Evolutionary conservation across 2,888 invertebrate species (phyloP).

Genomic region (Craniophora ligustri): DNA sequence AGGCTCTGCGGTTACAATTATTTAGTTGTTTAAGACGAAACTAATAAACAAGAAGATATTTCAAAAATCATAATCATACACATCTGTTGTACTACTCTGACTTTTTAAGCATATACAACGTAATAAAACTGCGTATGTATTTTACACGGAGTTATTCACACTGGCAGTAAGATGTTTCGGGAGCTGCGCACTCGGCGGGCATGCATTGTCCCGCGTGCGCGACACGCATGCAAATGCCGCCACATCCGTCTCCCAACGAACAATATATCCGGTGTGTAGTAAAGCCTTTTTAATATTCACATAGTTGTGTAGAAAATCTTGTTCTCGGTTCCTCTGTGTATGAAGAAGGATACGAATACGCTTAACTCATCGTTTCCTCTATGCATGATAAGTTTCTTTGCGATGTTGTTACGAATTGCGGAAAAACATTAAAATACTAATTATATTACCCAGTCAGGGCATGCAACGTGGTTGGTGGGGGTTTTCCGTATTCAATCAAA

Average conservation of each 20-base stretch:
- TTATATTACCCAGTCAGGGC: background rate
- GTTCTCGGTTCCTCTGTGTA: conserved; percentile 15
- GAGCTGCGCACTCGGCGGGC: conserved; percentile 35
- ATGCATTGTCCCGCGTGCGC: conserved; percentile 60
- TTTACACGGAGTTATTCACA: conserved; percentile 36
- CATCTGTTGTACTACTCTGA: no score
- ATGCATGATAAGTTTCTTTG: background rate
- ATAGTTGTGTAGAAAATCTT: conserved; percentile 38
- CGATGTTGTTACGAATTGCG: background rate
- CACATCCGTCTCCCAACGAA: conserved; percentile 82
- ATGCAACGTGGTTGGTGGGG: no score
- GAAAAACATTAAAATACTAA: conserved; percentile 11
- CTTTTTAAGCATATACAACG: no score
- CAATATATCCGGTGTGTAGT: conserved; percentile 77
- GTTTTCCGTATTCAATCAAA: background rate
- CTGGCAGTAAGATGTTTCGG: conserved; percentile 47
- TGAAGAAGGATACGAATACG: background rate
- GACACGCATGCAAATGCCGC: conserved; percentile 80
- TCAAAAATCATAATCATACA: no score
- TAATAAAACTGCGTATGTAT: conserved; percentile 23
- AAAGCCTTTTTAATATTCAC: conserved; percentile 49
- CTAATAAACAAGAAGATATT: no score
- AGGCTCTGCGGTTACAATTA: no score
- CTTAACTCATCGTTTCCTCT: conserved; percentile 3
- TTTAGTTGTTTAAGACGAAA: no score